Evolutionary conservation across 2,113 vertebrate genomes (phyloP).

Genomic region (Cynopterus brachyotis): DNA sequence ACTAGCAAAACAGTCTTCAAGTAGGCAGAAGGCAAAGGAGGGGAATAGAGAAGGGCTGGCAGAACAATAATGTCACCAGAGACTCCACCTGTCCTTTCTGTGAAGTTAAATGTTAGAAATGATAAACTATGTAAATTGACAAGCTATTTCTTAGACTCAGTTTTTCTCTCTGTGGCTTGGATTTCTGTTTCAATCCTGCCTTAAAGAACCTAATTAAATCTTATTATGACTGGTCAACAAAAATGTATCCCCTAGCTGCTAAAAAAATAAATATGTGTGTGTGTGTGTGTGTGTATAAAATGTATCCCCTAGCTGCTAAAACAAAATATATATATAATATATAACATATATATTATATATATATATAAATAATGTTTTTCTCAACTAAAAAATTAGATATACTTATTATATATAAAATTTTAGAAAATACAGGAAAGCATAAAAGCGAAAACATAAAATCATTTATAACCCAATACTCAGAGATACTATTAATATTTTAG

Average conservation of each 20-base stretch:
- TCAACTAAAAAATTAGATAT: conserved; percentile 29
- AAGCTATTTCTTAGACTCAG: conserved; percentile 2
- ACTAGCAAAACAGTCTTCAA: background rate
- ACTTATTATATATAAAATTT: conserved; percentile 42
- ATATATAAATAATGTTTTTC: conserved; percentile 1
- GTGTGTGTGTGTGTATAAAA: too few relatives aligned
- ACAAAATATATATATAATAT: too few relatives aligned
- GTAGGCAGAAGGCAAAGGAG: background rate
- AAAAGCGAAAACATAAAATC: conserved; percentile 27
- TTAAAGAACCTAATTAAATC: conserved; percentile 50
- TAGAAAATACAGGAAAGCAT: conserved; percentile 40
- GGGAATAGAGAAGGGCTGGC: background rate
- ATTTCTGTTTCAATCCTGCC: conserved; percentile 29
- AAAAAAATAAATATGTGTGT: too few relatives aligned
- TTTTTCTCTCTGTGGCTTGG: background rate
- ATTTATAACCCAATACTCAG: background rate
- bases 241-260: background rate
- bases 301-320: too few relatives aligned
- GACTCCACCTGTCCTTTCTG: background rate
- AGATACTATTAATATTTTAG: background rate
- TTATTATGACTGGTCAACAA: background rate
- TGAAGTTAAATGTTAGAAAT: background rate
- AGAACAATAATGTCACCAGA: background rate
- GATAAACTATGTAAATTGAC: background rate
- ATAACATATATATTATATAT: too few relatives aligned